Conservation (phyloP, 2,888 invertebrate species). For the Trichacis sp. region DNA sequence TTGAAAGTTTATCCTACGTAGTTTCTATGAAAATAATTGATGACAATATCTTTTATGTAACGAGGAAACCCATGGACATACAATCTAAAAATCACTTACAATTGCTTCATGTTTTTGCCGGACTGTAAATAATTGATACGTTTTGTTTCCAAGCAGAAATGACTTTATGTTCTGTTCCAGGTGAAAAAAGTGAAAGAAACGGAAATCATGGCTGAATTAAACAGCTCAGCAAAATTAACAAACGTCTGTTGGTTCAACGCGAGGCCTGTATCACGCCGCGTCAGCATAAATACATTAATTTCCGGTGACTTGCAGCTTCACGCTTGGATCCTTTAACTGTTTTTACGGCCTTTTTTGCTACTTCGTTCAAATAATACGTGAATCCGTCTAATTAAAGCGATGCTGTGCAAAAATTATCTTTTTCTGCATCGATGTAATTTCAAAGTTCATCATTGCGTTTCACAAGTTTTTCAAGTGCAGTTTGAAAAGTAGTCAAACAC, state of each 20-base stretch:
- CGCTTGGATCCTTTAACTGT: background rate
- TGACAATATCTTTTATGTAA: too few relatives aligned
- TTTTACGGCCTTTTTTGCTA: slow-evolving; percentile 2
- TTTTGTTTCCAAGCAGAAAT: slow-evolving; percentile 10
- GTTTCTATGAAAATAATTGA: too few relatives aligned
- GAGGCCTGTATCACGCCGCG: slow-evolving; percentile 8
- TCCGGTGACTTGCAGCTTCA: slow-evolving; percentile 5
- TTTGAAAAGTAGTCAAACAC: too few relatives aligned
- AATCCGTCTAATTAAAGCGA: background rate
- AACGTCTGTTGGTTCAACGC: slow-evolving; percentile 2
- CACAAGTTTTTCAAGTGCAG: too few relatives aligned
- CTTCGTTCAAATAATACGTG: background rate
- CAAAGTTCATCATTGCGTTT: too few relatives aligned
- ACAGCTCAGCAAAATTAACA: slow-evolving; percentile 10
- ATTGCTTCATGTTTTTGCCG: too few relatives aligned
- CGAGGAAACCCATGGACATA: too few relatives aligned
- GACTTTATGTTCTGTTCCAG: background rate
- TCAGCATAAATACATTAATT: slow-evolving; percentile 15
- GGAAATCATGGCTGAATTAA: slow-evolving; percentile 13
- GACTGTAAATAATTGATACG: background rate
- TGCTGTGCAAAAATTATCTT: background rate
- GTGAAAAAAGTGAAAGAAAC: slow-evolving; percentile 9
- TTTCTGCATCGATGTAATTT: too few relatives aligned
- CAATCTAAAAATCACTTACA: too few relatives aligned
- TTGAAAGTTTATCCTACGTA: too few relatives aligned